phyloP scores from a whole-genome alignment of 2,113 vertebrate species.

The Budorcas taxicolor region DNA sequence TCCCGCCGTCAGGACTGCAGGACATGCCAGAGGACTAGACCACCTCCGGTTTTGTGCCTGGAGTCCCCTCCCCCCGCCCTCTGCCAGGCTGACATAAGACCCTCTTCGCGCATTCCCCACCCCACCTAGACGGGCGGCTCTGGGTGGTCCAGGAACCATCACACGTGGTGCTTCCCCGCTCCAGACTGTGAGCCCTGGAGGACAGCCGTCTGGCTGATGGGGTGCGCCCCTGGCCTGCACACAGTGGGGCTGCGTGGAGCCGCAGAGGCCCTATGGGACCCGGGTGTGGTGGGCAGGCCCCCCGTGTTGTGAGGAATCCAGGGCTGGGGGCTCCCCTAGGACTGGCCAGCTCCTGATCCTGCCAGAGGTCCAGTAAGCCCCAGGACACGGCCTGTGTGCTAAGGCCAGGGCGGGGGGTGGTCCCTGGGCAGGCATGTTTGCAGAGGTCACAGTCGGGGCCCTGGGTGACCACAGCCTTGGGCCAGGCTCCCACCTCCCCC shows the following conservation, averaged over 20 bases:
- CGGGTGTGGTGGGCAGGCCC: rapidly evolving
- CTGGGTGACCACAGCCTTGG: not conserved
- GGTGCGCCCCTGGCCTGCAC: not conserved
- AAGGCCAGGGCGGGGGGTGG: rapidly evolving
- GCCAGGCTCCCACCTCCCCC: not conserved
- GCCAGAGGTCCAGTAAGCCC: not conserved
- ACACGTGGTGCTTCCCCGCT: too few relatives aligned
- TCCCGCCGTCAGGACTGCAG: rapidly evolving
- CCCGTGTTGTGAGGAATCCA: rapidly evolving
- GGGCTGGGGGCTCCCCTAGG: not conserved
- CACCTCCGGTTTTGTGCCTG: too few relatives aligned
- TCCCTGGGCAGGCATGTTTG: too few relatives aligned
- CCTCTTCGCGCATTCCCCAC: too few relatives aligned
- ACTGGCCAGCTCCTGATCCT: not conserved
- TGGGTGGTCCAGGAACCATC: not conserved
- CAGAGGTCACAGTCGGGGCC: not conserved
- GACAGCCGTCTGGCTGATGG: not conserved
- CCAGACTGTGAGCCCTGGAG: not conserved
- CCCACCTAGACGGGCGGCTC: not conserved
- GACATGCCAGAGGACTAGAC: rapidly evolving
- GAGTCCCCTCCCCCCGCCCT: not conserved
- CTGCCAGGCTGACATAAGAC: not conserved
- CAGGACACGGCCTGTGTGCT: rapidly evolving
- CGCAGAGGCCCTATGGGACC: not conserved
- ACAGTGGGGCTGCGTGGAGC: not conserved